Evolutionary conservation across 2,888 invertebrate species (phyloP), one percentile per base, ranked within the genome.

Genomic region (Pheosia gnoma): DNA sequence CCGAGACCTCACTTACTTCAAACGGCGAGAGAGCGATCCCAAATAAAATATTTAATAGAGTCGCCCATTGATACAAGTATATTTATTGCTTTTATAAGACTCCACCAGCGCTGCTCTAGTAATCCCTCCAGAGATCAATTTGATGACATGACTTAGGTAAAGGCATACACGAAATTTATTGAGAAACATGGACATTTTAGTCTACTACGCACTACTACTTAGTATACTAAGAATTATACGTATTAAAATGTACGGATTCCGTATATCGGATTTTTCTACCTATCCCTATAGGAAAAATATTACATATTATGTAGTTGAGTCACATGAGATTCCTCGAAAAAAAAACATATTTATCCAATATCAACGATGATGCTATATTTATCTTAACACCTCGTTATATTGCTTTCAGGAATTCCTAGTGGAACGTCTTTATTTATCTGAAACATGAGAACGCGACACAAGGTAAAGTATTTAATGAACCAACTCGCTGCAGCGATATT

Each of bases 391-490:
- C 25, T 25, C 43, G 43, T 43, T 43, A 43, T 9, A 43, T 25
- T 25, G 9, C 4, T 43, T 43, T 43, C 43, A 4, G 9, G 43
- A 9, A 3, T 37, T 53, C 13, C 36, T 2, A n/a, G 10, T 54
- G 38, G 54, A 7, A 38, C 9, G 37, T 36, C 37, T 52, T 52
- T 52, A 11, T 54, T 54, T 54, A 38, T 39, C 25, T 54, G 54
- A 36, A 38, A 41, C 10, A 10, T 56, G 39, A 56, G 25, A n/a
- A 41, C 11, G 25, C 56, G 39, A 55, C 39, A 39, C 39, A 5
- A 55, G 38, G n/a, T 39, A 55, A 55, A 39, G 9, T 55, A 55
- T 55, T 38, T 55, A 55, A 55, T 39, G 55, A 39, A 10, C 5
- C 38, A 7, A 5, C 55, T 38, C 39, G 8, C 8, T 41, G 39